Evolutionary conservation across 2,113 vertebrate species (phyloP).

Genomic region (Actinemys pallida): DNA sequence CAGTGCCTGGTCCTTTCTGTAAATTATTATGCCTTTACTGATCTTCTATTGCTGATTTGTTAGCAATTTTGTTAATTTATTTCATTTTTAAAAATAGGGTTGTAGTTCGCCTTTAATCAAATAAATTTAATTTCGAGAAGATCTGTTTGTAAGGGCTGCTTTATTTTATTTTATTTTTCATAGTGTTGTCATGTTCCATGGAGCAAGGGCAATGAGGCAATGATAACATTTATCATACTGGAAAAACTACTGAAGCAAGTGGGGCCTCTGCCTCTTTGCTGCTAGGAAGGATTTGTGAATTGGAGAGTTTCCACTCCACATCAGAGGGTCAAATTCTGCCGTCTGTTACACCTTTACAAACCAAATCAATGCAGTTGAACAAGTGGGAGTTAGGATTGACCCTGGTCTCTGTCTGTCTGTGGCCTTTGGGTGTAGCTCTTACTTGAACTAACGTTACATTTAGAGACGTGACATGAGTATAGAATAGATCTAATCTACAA

Average conservation of each 20-base stretch:
- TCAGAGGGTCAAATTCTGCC: not conserved
- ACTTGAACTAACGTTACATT: not conserved
- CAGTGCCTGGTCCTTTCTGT: not conserved
- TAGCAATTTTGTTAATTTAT: not conserved
- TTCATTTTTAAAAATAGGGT: not conserved
- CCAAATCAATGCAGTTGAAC: not conserved
- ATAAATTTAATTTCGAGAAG: not conserved
- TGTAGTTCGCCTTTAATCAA: not conserved
- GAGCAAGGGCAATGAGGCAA: not conserved
- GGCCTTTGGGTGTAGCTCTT: not conserved
- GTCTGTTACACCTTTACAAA: not conserved
- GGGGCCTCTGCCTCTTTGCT: not conserved
- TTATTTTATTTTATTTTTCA: not conserved
- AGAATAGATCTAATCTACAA: accelerated
- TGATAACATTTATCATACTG: not conserved
- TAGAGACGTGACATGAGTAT: not conserved
- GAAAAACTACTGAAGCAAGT: not conserved
- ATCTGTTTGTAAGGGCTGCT: not conserved
- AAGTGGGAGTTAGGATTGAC: not conserved
- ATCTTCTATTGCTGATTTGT: not conserved
- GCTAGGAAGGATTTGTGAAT: not conserved
- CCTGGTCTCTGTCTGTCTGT: not conserved
- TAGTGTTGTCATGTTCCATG: not conserved
- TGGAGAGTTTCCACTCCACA: not conserved
- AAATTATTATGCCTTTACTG: not conserved